Base-by-base conservation (phyloP, 1,140 invertebrate species). In the Andrena cerasifolii region DNA sequence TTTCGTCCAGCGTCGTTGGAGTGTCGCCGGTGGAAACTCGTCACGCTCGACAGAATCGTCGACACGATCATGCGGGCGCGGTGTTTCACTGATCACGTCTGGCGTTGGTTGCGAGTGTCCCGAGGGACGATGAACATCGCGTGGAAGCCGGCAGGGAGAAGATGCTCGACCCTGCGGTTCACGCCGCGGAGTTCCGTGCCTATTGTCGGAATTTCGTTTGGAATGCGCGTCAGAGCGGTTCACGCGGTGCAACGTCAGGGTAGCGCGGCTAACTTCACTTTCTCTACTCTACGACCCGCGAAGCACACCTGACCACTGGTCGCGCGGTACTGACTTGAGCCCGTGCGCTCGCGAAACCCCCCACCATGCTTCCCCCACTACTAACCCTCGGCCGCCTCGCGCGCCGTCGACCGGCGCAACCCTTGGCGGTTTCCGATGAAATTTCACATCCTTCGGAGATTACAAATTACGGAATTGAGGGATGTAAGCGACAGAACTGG, bases 11-110 rank as follows among this genome's bases (percentile, higher is more conserved):
- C 67, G 45, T 85, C 84, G 26, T 85, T 78, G 31, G 71, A 82
- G 16, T 85, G 66, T 79, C 84, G 82, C 36, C 84, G 83, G 85
- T 85, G 83, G 84, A 85, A 85, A 85, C 79, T 75, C 71, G 84
- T 85, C 74, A 85, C 83, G 71, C 83, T 85, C 75, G 84, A 85
- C 31, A 85, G 67, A 36, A 85, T 85, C 51, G 83, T 85, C 51
- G 84, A 85, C 66, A 85, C 84, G 67, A 85, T 85, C 84, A 85
- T 85, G 24, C 83, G 71, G 76, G 71, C 14, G 43, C 78, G 67
- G 21, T 84, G 51, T 59, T 51, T 43, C 71, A 62, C 66, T 65
- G 61, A 51, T 80, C 49, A 72, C 43, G 43, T 80, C 59, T 47
- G n/a, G 1, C 28, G 31, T 74, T 26, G 59, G 26, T 28, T 54